Evolutionary conservation across 2,888 invertebrate genomes (phyloP), one percentile per base, ranked within the genome.

Genomic region (Saturnia pavonia): DNA sequence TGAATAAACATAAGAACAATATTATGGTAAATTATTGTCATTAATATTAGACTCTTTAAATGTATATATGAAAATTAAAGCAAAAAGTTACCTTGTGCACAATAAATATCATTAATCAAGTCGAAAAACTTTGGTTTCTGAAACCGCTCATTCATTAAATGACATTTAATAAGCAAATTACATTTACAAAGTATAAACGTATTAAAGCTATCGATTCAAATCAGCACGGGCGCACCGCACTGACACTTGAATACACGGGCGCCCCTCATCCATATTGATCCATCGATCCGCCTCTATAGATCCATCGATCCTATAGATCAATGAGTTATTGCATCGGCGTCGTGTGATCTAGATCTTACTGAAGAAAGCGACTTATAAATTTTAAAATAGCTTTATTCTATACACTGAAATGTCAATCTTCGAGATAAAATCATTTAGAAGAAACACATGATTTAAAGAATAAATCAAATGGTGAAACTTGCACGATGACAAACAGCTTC

Each of bases 231-330:
- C 70, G 54, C 70, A 70, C 60, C 43, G 45, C 69, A 1, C 57
- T 90, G 92, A 91, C 92, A 90, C 87, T 82, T 92, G 91, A 92
- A 92, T 92, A 90, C 87, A 79, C 84, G 72, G 81, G 82, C 85
- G 82, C 77, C 78, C 71, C 73, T 78, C 78, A 90, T 91, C 88
- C 88, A 91, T 92, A 92, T 89, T 90, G 90, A 91, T 90, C 89
- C 87, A 66, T 51, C 67, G 67, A 68, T 70, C 67, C 81, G 71
- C 78, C 78, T 80, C 78, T 65, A 65, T n/a, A 34, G 89, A 90
- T 89, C 88, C 86, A 75, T 77, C 79, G 78, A 77, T 79, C 85
- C 75, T 76, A 78, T 74, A 80, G 80, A 79, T 83, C 82, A 83
- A 85, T 86, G 85, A 87, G 77, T 81, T 84, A 86, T 85, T 80